Evolutionary conservation across 2,113 vertebrate species (phyloP).

Genomic region (Gracilinanus agilis): DNA sequence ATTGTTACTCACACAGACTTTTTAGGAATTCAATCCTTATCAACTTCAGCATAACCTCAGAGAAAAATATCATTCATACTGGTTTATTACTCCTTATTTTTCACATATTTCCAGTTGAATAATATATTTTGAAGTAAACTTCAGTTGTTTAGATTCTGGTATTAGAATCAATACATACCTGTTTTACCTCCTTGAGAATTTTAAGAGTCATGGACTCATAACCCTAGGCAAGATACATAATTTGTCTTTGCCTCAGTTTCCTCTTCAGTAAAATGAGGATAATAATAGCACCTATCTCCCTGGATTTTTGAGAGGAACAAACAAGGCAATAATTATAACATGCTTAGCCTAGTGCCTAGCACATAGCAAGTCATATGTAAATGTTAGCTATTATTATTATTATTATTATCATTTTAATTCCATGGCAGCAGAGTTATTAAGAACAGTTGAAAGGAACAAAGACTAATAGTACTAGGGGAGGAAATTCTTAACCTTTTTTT

Average conservation of each 20-base stretch:
- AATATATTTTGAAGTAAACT: neutral
- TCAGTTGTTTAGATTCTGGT: neutral
- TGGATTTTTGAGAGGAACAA: neutral
- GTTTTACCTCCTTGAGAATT: neutral
- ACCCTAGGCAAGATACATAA: neutral
- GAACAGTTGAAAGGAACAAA: neutral
- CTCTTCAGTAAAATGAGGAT: neutral
- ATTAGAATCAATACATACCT: neutral
- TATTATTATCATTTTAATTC: too few relatives aligned
- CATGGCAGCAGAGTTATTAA: neutral
- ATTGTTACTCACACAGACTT: neutral
- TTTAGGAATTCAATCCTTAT: neutral
- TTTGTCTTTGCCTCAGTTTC: neutral
- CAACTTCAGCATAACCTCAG: neutral
- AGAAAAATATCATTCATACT: neutral
- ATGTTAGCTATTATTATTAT: neutral
- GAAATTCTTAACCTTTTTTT: neutral
- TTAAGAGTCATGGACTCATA: neutral
- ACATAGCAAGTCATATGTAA: neutral
- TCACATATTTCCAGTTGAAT: neutral
- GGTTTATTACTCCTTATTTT: neutral
- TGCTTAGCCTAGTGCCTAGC: neutral
- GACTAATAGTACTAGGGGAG: neutral
- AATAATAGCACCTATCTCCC: neutral
- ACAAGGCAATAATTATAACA: neutral